These are phyloP conservation scores for Pelobates fuscus DNA, from an alignment of 2,113 vertebrate species.

Conservation along the genomic window DNA sequence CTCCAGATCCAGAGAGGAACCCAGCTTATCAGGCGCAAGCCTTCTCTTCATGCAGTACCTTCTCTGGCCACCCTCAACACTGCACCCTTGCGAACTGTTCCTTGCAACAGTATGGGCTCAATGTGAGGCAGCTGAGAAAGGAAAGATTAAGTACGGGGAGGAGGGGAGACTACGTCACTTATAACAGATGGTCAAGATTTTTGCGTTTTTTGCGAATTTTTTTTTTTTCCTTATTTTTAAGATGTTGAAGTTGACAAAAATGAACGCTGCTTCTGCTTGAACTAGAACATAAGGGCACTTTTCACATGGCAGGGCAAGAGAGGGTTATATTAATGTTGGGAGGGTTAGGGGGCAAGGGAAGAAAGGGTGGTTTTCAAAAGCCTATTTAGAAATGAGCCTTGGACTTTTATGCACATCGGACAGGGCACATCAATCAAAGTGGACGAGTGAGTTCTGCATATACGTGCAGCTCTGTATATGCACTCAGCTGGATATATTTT, in stretches of 20 bases:
- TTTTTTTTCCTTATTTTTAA: slow-evolving; percentile 70
- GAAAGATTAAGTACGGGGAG: slow-evolving; percentile 28
- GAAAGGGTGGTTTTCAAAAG: slow-evolving; percentile 67
- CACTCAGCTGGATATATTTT: slow-evolving; percentile 4
- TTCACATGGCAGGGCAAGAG: slow-evolving; percentile 78
- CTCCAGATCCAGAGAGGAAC: slow-evolving; percentile 63
- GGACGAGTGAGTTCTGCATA: slow-evolving; percentile 48
- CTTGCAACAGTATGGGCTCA: slow-evolving; percentile 69
- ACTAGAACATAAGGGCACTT: slow-evolving; percentile 83
- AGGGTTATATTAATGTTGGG: slow-evolving; percentile 59
- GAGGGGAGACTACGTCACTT: slow-evolving; percentile 68
- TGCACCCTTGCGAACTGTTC: slow-evolving; percentile 76
- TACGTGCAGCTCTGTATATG: slow-evolving; percentile 22
- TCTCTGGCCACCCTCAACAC: slow-evolving; percentile 58
- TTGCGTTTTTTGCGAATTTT: slow-evolving; percentile 44
- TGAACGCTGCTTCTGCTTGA: slow-evolving; percentile 84
- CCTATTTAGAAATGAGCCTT: slow-evolving; percentile 77
- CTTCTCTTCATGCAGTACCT: slow-evolving; percentile 72
- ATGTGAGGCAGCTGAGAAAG: slow-evolving; percentile 26
- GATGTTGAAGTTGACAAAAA: slow-evolving; percentile 66
- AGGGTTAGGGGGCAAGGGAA: slow-evolving; percentile 62
- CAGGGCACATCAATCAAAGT: slow-evolving; percentile 69
- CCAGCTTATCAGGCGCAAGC: slow-evolving; percentile 63
- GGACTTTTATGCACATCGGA: slow-evolving; percentile 81
- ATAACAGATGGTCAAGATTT: slow-evolving; percentile 64